Evolutionary conservation across 2,797 vertebrate species (phyloP).

Genomic region (Crax fasciolata): DNA sequence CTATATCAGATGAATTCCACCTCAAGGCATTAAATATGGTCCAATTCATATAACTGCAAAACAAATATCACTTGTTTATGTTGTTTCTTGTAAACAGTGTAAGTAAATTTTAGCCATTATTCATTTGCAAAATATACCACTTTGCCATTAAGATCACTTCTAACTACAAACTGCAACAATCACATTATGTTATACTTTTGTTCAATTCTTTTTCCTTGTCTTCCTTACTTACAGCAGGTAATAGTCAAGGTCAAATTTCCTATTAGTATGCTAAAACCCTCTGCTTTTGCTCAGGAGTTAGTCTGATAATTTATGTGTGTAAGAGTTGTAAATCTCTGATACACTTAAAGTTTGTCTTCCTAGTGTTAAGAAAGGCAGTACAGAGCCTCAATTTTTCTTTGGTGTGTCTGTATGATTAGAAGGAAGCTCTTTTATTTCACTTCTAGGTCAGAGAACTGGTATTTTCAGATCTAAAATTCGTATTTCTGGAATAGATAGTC

Average conservation of each 20-base stretch:
- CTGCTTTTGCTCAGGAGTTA: not conserved
- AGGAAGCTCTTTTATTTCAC: not conserved
- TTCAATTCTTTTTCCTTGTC: not conserved
- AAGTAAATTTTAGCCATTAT: not conserved
- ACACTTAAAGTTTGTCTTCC: slow-evolving; percentile 9
- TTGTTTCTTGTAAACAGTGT: not conserved
- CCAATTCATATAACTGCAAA: not conserved
- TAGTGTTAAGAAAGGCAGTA: not conserved
- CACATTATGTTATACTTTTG: not conserved
- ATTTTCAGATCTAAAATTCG: not conserved
- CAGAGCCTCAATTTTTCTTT: not conserved
- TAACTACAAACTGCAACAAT: not conserved
- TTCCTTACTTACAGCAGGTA: not conserved
- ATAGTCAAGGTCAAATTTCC: slow-evolving; percentile 35
- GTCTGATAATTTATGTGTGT: not conserved
- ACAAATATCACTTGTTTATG: not conserved
- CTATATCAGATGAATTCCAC: not conserved
- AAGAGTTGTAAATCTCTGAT: slow-evolving; percentile 17
- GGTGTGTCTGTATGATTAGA: not conserved
- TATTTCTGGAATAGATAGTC: not conserved
- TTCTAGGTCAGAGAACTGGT: not conserved
- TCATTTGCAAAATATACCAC: not conserved
- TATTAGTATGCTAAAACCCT: slow-evolving; percentile 27
- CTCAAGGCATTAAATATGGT: not conserved
- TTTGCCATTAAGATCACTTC: not conserved